Evolutionary conservation across 2,113 vertebrate genomes (phyloP).

Genomic region (Emydura subglobosa): DNA sequence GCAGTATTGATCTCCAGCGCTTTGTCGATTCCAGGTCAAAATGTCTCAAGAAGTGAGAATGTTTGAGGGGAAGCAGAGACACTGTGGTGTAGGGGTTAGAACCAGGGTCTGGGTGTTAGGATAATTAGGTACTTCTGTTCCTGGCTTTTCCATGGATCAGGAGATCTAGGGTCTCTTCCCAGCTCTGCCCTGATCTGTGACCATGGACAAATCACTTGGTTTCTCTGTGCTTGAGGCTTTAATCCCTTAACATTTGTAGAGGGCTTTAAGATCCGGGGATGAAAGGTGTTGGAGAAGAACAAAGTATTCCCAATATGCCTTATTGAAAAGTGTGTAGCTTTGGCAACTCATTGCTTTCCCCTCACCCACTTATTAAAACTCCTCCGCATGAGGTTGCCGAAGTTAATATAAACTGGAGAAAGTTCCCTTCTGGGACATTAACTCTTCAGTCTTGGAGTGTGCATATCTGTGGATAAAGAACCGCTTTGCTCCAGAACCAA

Average conservation of each 20-base stretch:
- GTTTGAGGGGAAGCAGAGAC: neutral
- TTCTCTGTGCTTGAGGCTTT: neutral
- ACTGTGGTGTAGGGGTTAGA: neutral
- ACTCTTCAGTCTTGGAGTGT: fast-evolving
- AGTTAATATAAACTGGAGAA: neutral
- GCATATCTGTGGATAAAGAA: neutral
- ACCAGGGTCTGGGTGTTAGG: neutral
- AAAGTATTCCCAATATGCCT: neutral
- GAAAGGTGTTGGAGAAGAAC: neutral
- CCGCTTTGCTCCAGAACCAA: neutral
- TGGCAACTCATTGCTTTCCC: neutral
- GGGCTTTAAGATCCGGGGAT: fast-evolving
- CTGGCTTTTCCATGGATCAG: neutral
- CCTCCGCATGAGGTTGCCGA: neutral
- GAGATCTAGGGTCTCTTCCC: neutral
- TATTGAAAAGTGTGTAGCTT: fast-evolving
- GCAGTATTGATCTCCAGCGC: neutral
- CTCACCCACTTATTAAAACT: neutral
- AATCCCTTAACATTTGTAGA: fast-evolving
- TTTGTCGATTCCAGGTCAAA: neutral
- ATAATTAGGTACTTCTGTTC: neutral
- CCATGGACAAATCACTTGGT: neutral
- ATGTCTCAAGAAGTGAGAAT: neutral
- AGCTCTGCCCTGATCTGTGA: neutral
- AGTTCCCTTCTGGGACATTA: neutral